Base-by-base conservation (phyloP, 2,888 invertebrate species). In the Eudiplozoon nipponicum region DNA sequence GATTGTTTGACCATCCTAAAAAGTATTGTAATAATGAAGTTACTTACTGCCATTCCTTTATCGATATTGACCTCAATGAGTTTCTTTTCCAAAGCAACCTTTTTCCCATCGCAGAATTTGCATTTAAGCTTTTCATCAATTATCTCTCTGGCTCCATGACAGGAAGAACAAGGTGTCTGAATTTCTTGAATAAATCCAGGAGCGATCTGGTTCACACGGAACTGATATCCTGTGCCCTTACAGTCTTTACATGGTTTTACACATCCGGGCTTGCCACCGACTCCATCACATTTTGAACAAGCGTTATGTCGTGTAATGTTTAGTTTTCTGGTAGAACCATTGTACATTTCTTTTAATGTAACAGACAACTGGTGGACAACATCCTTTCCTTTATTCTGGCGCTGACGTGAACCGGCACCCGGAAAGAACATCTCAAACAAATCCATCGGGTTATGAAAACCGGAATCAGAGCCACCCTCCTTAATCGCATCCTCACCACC, bases 391-490 rank as follows among this genome's bases (percentile, higher is more conserved):
- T 54, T 55, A 17, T 47, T 40, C 11, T 53, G 51, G 0, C 54
- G 54, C 2, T 45, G 42, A n/a, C 49, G 33, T 15, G 51, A 37
- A 7, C 50, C 43, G 2, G 49, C 41, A 17, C 70, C 70, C 1
- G 72, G 71, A 57, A 90, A 90, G 70, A 90, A 84, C 74, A 86
- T 80, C 54, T 86, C 80, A 55, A 90, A 90, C 52, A 90, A 70
- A 62, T 94, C 90, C 80, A 84, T 84, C 0, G 90, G 86, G 2
- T 76, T 76, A 44, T 75, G 72, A 63, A 74, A 77, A 2, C 69
- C 54, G 33, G 47, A 47, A 2, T 53, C 53, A 3, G 42, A 34
- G 2, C 71, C 74, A 41, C 78, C 78, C 53, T 78, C 80, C 60
- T 90, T 84, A 45, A 90, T 66, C 9, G 43, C 44, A 15, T 43